Conservation (phyloP, 1,140 invertebrate species). For the Homalodisca vitripennis region DNA sequence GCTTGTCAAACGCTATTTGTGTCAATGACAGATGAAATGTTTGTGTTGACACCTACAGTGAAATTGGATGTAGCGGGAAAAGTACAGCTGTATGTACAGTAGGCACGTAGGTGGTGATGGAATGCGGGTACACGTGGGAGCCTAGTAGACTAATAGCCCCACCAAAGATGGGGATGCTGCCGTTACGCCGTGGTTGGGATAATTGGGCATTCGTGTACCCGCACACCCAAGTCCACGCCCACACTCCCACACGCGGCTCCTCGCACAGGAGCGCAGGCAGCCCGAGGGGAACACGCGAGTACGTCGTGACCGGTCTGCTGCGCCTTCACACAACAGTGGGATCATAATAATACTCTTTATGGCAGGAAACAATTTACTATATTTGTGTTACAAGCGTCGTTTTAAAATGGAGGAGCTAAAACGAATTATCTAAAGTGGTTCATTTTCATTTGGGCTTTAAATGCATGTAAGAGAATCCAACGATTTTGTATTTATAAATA, state of each 20-base stretch:
- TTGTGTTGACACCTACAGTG: too few species aligned
- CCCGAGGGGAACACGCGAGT: not conserved
- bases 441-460: too few species aligned
- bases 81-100: too few species aligned
- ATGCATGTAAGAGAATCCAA: too few species aligned
- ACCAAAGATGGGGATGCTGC: not conserved
- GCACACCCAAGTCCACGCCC: not conserved
- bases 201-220: not conserved
- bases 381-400: not conserved
- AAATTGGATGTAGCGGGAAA: too few species aligned
- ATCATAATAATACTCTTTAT: not conserved
- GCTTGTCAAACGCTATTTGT: too few species aligned
- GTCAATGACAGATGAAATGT: too few species aligned
- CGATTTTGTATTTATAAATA: too few species aligned
- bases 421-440: not conserved
- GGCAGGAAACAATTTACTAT: not conserved
- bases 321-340: not conserved
- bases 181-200: not conserved
- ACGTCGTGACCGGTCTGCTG: not conserved
- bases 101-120: too few species aligned
- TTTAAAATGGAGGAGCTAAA: not conserved
- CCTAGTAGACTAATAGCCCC: not conserved
- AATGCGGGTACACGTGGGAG: not conserved
- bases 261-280: constrained; percentile 14
- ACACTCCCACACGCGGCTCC: constrained; percentile 2